A percentile compares a stretch with the other conserved stretches of the same genome.
phyloP scores from a whole-genome alignment of 2,113 vertebrate genomes.

The Trichechus manatus region DNA sequence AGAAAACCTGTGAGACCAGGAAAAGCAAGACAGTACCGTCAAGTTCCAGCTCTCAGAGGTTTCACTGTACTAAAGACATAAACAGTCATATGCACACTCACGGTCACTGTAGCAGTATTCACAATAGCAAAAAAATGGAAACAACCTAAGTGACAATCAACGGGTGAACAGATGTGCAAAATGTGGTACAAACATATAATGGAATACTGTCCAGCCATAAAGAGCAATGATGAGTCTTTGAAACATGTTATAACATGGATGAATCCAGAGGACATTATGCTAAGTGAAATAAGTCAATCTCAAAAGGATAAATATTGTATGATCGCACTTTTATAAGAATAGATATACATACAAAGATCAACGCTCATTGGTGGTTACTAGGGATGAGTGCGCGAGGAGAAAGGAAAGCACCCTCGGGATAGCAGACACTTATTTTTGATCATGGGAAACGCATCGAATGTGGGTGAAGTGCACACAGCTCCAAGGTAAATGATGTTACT shows the following conservation, averaged over 20 bases:
- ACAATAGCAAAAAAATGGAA: too few species aligned
- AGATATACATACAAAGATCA: not conserved
- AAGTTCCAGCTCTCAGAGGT: not conserved
- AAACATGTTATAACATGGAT: too few species aligned
- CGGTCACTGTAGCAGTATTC: not conserved
- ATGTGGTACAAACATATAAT: too few species aligned
- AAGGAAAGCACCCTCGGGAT: not conserved
- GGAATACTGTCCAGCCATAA: too few species aligned
- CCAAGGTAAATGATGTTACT: too few species aligned
- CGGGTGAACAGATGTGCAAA: too few species aligned
- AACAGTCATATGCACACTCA: not conserved
- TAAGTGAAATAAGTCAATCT: too few species aligned
- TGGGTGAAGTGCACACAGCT: not conserved
- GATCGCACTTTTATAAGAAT: too few species aligned
- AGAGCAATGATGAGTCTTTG: too few species aligned
- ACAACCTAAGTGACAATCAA: too few species aligned
- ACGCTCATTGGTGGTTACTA: not conserved
- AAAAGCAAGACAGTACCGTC: not conserved
- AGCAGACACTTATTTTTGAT: not conserved
- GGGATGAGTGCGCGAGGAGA: not conserved
- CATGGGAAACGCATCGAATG: not conserved
- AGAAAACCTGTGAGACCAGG: not conserved
- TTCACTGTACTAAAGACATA: not conserved
- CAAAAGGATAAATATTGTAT: too few species aligned
- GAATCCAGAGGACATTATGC: too few species aligned